Evolutionary conservation across 2,888 invertebrate genomes (phyloP).

Genomic region (Diarsia mendica): DNA sequence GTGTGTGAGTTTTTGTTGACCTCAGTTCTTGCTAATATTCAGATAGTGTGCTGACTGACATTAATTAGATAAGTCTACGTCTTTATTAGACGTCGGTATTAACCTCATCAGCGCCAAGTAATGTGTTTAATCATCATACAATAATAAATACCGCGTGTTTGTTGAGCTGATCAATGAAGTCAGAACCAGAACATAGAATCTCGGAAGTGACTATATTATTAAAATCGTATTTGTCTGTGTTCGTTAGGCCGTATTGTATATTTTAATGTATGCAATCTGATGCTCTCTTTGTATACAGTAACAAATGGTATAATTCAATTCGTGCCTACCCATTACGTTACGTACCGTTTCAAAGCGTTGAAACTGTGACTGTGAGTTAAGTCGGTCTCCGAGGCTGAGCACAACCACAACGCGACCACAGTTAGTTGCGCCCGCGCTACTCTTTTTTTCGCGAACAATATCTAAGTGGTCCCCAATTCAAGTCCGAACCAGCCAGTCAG

Average conservation of each 20-base stretch:
- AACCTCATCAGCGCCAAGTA: conserved; percentile 9
- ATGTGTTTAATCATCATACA: not conserved
- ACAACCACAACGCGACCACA: conserved; percentile 34
- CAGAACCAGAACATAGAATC: not conserved
- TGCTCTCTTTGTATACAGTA: conserved; percentile 23
- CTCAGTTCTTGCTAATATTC: conserved; percentile 50
- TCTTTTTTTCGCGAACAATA: conserved; percentile 37
- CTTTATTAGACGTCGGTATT: conserved; percentile 19
- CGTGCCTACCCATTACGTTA: conserved; percentile 26
- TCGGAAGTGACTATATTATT: conserved; percentile 25
- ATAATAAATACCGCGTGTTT: not conserved
- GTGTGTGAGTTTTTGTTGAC: conserved; percentile 59
- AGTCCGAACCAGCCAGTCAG: conserved; percentile 43
- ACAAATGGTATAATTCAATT: conserved; percentile 42
- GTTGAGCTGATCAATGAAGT: not conserved
- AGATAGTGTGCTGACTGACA: conserved; percentile 32
- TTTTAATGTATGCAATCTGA: conserved; percentile 46
- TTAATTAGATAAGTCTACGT: conserved; percentile 40
- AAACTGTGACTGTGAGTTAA: conserved; percentile 41
- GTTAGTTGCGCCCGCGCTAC: conserved; percentile 52
- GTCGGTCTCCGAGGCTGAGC: conserved; percentile 41
- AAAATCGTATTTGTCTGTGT: conserved; percentile 18
- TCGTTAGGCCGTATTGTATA: conserved; percentile 39
- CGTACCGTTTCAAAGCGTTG: conserved; percentile 44
- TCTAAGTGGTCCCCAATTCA: conserved; percentile 43